Conservation (phyloP, 2,888 invertebrate species). For the Philaethria dido region DNA sequence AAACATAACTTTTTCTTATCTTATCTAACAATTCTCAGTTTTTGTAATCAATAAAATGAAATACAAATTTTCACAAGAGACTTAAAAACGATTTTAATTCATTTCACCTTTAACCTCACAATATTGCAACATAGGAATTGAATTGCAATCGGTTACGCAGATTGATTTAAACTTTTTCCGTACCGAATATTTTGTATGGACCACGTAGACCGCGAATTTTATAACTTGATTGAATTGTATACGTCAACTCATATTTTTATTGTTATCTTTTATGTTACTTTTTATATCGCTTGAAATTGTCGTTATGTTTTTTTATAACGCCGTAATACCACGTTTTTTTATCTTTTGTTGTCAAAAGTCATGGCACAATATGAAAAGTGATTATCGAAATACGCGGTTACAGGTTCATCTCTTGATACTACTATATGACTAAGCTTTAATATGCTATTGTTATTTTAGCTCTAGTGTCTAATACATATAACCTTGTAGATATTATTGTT, state of each 20-base stretch:
- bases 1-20: too few relatives aligned
- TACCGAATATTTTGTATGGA: constrained; percentile 49
- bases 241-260: constrained; percentile 29
- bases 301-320: constrained; percentile 13
- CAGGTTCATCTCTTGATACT: background rate
- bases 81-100: constrained; percentile 9
- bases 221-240: constrained; percentile 56
- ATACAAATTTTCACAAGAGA: background rate
- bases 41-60: background rate
- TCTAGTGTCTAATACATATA: too few relatives aligned
- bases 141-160: constrained; percentile 31
- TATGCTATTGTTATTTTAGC: too few relatives aligned
- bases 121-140: constrained; percentile 17
- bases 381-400: background rate
- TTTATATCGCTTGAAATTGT: constrained; percentile 10
- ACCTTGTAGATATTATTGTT: too few relatives aligned
- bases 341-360: background rate
- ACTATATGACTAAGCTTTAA: too few relatives aligned
- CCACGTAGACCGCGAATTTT: constrained; percentile 56
- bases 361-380: background rate
- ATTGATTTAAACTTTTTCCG: constrained; percentile 53
- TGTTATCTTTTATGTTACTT: constrained; percentile 20
- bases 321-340: background rate
- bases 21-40: background rate
- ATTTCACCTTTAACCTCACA: constrained; percentile 20